Evolutionary conservation across 2,113 vertebrate genomes (phyloP).

Genomic region (Cyprinodon tularosa): DNA sequence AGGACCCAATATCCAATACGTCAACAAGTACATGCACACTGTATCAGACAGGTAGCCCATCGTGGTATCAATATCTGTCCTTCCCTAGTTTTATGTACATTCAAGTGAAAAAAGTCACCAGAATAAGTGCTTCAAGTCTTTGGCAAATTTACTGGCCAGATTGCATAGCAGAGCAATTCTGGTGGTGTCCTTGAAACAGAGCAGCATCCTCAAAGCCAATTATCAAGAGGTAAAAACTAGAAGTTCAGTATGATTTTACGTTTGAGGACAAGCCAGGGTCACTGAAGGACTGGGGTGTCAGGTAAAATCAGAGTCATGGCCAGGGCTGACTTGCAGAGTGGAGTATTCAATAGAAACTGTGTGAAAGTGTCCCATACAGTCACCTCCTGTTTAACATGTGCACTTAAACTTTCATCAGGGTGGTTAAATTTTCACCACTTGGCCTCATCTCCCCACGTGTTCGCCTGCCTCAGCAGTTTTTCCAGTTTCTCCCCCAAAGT

Average conservation of each 20-base stretch:
- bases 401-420: constrained; percentile 70
- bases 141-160: constrained; percentile 30
- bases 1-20: no score
- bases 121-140: constrained; percentile 25
- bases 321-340: constrained; percentile 2
- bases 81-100: constrained; percentile 5
- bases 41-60: no score
- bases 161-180: constrained; percentile 42
- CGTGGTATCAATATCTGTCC: neutral
- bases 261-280: constrained; percentile 38
- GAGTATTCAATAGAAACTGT: constrained; percentile 7
- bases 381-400: constrained; percentile 66
- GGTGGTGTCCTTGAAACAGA: constrained; percentile 40
- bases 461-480: constrained; percentile 66
- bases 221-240: constrained; percentile 32
- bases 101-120: constrained; percentile 37
- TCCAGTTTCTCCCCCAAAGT: constrained; percentile 53
- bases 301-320: constrained; percentile 28
- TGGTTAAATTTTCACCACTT: constrained; percentile 71
- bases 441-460: constrained; percentile 42
- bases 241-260: constrained; percentile 14
- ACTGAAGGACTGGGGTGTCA: constrained; percentile 22
- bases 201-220: constrained; percentile 46
- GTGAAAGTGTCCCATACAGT: constrained; percentile 5
- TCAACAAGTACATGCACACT: no score